A percentile compares a stretch with the other conserved stretches of the same genome.
Conservation (phyloP, 2,113 vertebrate genomes). For the Varanus salvator region DNA sequence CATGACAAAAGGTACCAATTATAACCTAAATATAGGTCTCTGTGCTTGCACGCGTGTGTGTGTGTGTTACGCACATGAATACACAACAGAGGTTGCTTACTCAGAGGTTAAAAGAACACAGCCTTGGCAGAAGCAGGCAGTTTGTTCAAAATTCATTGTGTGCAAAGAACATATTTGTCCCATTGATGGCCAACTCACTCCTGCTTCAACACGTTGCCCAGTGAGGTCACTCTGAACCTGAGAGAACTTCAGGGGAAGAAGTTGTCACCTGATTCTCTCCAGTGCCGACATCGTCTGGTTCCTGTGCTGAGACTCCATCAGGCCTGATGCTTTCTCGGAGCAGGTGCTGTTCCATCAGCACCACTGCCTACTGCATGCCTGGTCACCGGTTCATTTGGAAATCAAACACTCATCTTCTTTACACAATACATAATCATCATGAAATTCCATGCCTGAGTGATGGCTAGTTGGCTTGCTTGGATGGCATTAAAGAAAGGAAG, state of each 20-base stretch:
- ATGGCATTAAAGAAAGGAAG: neutral
- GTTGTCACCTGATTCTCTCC: neutral
- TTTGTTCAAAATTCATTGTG: slow-evolving; percentile 33
- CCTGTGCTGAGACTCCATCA: neutral
- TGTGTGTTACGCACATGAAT: neutral
- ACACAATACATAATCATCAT: neutral
- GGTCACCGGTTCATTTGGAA: neutral
- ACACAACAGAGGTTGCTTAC: neutral
- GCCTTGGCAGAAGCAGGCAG: neutral
- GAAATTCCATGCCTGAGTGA: neutral
- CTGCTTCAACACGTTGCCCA: neutral
- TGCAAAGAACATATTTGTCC: neutral
- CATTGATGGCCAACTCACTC: too few relatives aligned
- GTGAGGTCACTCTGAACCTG: neutral
- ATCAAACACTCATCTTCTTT: neutral
- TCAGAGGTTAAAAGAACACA: neutral
- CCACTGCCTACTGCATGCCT: neutral
- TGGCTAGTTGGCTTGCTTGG: neutral
- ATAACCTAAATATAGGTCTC: slow-evolving; percentile 32
- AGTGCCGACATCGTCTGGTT: neutral
- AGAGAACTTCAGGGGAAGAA: neutral
- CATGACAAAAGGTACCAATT: slow-evolving; percentile 34
- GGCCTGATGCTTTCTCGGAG: neutral
- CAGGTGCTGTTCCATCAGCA: neutral
- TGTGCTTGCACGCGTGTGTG: neutral